Evolutionary conservation across 2,797 vertebrate genomes (phyloP).

Genomic region (Girardinus metallicus): DNA sequence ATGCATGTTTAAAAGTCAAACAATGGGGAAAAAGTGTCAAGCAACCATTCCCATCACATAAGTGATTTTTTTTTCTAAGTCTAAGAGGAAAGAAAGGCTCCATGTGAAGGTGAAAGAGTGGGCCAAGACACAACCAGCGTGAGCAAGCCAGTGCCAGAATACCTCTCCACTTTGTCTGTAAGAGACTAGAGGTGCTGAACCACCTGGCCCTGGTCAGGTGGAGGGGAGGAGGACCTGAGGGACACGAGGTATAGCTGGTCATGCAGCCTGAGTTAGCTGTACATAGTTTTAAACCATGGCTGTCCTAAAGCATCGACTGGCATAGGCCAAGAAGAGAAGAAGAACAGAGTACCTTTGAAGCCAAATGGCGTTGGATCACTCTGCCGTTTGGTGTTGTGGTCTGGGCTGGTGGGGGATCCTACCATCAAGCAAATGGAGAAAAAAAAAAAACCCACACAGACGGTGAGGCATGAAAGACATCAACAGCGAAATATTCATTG

Average conservation of each 20-base stretch:
- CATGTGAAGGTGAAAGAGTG: conserved; percentile 30
- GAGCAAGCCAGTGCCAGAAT: conserved; percentile 41
- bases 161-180: conserved; percentile 84
- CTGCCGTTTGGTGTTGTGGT: conserved; percentile 96
- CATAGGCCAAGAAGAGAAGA: not conserved
- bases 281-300: conserved; percentile 17
- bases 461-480: conserved; percentile 1
- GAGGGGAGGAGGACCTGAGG: conserved; percentile 75
- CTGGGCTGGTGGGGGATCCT: conserved; percentile 93
- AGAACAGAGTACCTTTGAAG: conserved; percentile 86
- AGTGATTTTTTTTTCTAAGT: conserved; percentile 2
- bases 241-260: conserved; percentile 67
- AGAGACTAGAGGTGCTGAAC: conserved; percentile 84
- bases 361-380: conserved; percentile 97
- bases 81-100: conserved; percentile 8
- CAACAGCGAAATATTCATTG: not conserved
- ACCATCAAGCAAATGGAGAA: conserved; percentile 39
- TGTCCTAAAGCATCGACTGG: conserved; percentile 5
- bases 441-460: not conserved
- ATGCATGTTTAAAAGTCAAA: conserved; percentile 48
- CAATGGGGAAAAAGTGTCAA: conserved; percentile 25
- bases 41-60: conserved; percentile 21
- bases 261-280: conserved; percentile 34
- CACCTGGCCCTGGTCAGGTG: conserved; percentile 81
- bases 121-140: conserved; percentile 28